Conservation (phyloP, 2,888 invertebrate species). For the Idaea straminata region DNA sequence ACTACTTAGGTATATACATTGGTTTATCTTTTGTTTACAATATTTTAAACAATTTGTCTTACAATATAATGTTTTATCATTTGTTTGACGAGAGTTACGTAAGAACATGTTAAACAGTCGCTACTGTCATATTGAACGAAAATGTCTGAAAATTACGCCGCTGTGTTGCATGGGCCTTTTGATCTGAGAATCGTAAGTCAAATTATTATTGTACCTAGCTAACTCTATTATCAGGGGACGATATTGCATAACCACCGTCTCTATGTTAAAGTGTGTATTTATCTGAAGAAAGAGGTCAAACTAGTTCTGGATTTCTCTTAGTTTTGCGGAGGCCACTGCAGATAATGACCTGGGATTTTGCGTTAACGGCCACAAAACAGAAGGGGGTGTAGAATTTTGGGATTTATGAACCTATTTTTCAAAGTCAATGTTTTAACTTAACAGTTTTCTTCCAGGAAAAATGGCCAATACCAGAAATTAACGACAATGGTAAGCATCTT, state of each 20-base stretch:
- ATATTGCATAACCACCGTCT: too few relatives aligned
- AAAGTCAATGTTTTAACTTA: background rate
- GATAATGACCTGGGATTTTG: too few relatives aligned
- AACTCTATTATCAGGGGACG: too few relatives aligned
- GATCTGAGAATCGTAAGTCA: conserved; percentile 85
- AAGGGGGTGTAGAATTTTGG: too few relatives aligned
- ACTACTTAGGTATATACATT: too few relatives aligned
- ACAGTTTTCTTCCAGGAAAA: conserved; percentile 83
- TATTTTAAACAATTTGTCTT: background rate
- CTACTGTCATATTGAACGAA: conserved; percentile 8
- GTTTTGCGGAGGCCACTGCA: too few relatives aligned
- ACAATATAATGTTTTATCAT: background rate
- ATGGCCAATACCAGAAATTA: conserved; percentile 86
- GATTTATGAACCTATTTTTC: too few relatives aligned
- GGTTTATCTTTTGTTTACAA: background rate
- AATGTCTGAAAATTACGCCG: conserved; percentile 81
- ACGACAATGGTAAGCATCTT: conserved; percentile 83
- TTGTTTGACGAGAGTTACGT: conserved; percentile 3
- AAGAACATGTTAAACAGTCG: conserved; percentile 16
- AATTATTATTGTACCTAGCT: background rate
- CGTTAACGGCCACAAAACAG: too few relatives aligned
- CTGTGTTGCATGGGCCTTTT: conserved; percentile 84
- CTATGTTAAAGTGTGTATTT: too few relatives aligned
- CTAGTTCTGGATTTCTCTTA: too few relatives aligned
- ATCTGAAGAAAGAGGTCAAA: too few relatives aligned